phyloP scores from a whole-genome alignment of 2,797 vertebrate genomes.

The Microhierax caerulescens region DNA sequence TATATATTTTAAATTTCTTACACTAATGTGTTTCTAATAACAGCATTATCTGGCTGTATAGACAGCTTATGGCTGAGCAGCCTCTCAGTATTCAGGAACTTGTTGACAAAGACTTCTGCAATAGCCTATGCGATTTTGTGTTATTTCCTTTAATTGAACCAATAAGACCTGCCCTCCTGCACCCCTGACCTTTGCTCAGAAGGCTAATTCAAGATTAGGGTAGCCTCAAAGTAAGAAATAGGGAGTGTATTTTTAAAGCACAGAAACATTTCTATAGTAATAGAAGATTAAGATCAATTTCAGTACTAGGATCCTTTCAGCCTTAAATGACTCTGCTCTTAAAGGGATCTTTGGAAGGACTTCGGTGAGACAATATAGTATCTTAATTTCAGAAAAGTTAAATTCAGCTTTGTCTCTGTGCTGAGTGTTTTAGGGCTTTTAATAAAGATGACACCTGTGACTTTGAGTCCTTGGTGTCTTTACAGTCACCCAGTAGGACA shows the following conservation, averaged over 20 bases:
- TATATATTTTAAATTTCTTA: background rate
- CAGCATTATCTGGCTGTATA: constrained; percentile 5
- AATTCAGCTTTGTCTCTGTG: constrained; percentile 35
- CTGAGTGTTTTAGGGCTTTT: constrained; percentile 9
- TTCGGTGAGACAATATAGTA: constrained; percentile 31
- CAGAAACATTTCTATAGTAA: background rate
- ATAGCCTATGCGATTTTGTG: constrained; percentile 42
- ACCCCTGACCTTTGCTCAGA: constrained; percentile 25
- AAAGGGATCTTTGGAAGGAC: constrained; percentile 1
- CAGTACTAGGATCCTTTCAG: background rate
- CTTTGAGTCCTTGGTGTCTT: constrained; percentile 34
- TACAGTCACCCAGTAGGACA: constrained; percentile 21
- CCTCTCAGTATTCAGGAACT: constrained; percentile 22
- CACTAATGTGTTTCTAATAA: constrained; percentile 28
- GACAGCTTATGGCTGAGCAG: background rate
- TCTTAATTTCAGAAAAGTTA: background rate
- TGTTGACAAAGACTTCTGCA: constrained; percentile 54
- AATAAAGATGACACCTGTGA: constrained; percentile 28
- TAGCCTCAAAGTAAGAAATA: constrained; percentile 23
- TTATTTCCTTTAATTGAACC: constrained; percentile 48
- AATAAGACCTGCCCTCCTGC: constrained; percentile 19
- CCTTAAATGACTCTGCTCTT: background rate
- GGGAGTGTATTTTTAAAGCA: constrained; percentile 1
- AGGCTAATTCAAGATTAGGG: constrained; percentile 29
- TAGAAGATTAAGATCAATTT: constrained; percentile 7